Evolutionary conservation across 2,113 vertebrate species (phyloP).

Genomic region (Sylvia atricapilla): DNA sequence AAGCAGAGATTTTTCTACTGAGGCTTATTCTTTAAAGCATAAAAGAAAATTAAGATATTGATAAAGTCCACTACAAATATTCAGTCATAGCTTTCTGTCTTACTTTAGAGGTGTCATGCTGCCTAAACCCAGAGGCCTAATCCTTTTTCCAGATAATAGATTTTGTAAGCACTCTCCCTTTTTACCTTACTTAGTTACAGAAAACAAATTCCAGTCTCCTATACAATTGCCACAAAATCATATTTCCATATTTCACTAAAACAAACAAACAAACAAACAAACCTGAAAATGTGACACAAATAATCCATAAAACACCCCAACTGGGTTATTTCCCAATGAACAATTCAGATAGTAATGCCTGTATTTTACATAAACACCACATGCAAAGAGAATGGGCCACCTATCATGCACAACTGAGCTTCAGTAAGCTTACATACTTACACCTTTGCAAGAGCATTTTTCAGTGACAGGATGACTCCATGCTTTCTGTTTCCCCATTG

Average conservation of each 20-base stretch:
- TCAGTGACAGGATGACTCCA: background rate
- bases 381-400: background rate
- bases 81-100: background rate
- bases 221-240: background rate
- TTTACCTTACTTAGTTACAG: background rate
- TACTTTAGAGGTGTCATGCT: background rate
- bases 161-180: background rate
- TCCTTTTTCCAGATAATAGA: background rate
- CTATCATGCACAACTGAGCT: background rate
- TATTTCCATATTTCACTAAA: background rate
- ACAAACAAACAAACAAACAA: rapidly evolving
- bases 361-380: background rate
- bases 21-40: background rate
- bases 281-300: background rate
- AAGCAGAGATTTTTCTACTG: background rate
- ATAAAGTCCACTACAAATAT: background rate
- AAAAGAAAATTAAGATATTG: background rate
- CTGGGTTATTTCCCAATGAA: background rate
- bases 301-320: background rate
- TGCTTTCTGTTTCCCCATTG: background rate
- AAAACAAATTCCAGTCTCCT: background rate
- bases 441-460: background rate
- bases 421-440: background rate
- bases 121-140: background rate
- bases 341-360: background rate